Percentiles rank a stretch among this genome's conserved stretches.
Evolutionary conservation across 1,140 invertebrate species (phyloP).

Genomic region (Aphaenogaster ashmeadi): DNA sequence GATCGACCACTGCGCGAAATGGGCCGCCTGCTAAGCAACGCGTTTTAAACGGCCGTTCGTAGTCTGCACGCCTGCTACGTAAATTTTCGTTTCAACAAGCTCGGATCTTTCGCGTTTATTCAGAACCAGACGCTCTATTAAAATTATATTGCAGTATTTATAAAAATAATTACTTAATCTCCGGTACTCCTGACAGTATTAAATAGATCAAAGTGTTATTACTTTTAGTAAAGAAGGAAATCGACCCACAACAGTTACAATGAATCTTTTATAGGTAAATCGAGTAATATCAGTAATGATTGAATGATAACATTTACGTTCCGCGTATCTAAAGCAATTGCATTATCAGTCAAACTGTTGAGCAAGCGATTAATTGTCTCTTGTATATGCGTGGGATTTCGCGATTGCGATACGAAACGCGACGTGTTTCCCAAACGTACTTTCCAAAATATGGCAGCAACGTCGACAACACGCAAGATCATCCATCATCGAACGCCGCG

Average conservation of each 20-base stretch:
- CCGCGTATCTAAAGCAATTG: slow-evolving; percentile 29
- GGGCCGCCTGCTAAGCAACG: slow-evolving; percentile 40
- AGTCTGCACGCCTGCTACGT: neutral
- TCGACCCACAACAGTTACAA: neutral
- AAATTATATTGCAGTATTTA: neutral
- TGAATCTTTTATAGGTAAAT: neutral
- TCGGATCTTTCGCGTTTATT: neutral
- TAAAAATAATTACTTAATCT: slow-evolving; percentile 1
- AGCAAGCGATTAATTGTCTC: slow-evolving; percentile 23
- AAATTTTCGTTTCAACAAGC: slow-evolving; percentile 30
- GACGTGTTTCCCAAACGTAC: neutral
- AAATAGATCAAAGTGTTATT: neutral
- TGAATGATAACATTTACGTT: slow-evolving; percentile 37
- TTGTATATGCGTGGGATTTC: neutral
- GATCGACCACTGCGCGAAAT: slow-evolving; percentile 68
- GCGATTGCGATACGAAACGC: neutral
- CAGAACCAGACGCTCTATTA: neutral
- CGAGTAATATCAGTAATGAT: slow-evolving; percentile 40
- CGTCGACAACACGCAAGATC: neutral
- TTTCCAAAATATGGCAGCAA: slow-evolving; percentile 11
- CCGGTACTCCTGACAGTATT: neutral
- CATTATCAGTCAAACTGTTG: slow-evolving; percentile 43
- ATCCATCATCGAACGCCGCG: neutral
- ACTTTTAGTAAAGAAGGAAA: neutral
- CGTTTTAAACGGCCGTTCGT: slow-evolving; percentile 39